Percentiles rank a stretch among this genome's conserved stretches.
These are phyloP conservation scores for Protosalanx chinensis DNA, from an alignment of 2,797 vertebrate species.

Conservation along the genomic window DNA sequence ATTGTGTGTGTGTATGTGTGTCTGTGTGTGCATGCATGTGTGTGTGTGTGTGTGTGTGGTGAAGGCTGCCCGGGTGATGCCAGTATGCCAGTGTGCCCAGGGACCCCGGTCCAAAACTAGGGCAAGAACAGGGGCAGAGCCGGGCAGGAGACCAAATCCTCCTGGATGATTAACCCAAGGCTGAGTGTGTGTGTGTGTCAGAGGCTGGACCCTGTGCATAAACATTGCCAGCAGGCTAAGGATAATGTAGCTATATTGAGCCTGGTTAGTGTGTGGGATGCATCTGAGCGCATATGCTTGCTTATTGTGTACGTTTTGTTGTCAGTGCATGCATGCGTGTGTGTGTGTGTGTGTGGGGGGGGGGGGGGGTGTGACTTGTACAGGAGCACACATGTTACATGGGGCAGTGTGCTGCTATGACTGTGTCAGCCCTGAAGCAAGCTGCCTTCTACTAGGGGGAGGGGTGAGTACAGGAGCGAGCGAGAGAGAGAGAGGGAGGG, in stretches of 20 bases:
- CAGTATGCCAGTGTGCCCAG: not conserved
- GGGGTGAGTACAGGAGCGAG: not conserved
- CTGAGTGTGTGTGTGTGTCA: not conserved
- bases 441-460: not conserved
- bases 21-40: too few species aligned
- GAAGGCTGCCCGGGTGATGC: not conserved
- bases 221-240: not conserved
- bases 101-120: not conserved
- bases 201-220: not conserved
- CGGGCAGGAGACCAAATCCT: not conserved
- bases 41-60: not conserved
- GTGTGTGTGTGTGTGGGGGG: not conserved
- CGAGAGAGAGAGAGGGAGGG: not conserved
- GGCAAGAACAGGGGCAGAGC: conserved; percentile 3
- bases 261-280: not conserved
- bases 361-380: conserved; percentile 2
- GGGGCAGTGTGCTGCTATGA: conserved; percentile 7
- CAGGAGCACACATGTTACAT: conserved; percentile 12
- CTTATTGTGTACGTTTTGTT: conserved; percentile 2
- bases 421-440: conserved; percentile 10
- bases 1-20: not conserved
- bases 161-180: not conserved
- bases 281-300: not conserved
- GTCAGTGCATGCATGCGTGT: not conserved
- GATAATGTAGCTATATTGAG: not conserved